Evolutionary conservation across 2,113 vertebrate genomes (phyloP), one percentile per base, ranked within the genome.

Genomic region (Arenaria interpres): DNA sequence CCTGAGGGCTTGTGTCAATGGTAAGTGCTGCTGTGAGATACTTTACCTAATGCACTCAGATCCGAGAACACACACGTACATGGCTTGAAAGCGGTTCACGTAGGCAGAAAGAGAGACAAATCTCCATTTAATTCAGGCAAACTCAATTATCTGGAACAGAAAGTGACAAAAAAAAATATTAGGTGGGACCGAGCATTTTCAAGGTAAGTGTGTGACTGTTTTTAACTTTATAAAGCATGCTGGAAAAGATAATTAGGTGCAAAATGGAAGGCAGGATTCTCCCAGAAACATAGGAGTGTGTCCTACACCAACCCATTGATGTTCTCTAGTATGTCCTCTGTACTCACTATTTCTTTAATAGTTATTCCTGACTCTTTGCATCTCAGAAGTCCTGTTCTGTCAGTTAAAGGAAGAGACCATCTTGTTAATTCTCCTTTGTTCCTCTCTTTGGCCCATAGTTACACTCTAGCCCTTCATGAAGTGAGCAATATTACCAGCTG

Each of bases 1-100:
- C 85, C 98, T 99, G 18, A 98, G 99, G 60, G 98, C 98, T 53
- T 99, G 99, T 88, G 98, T 99, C 90, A 98, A 30, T n/a, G 99
- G 99, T 99, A 98, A 97, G 91, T 43, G 50, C 80, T 53, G n/a
- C 37, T 88, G 9, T 6, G 45, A 30, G 46, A 15, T 35, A 18
- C 56, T 85, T 62, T 24, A 50, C 35, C 43, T 68, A 10, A 30
- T 46, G 23, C 28, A 10, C 27, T 69, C 16, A 7, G 12, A 23
- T 33, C 23, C 66, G 30, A 79, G 48, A 33, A 12, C 64, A 30
- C 16, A 7, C 8, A 7, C 0, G 0, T 27, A 14, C 8, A 0
- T 33, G 23, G 5, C 18, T 63, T 7, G 3, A 76, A 46, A 79
- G 32, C 43, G 41, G 9, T 72, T 75, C 41, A 50, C 21, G 5